phyloP scores from a whole-genome alignment of 2,113 vertebrate species.

The Trinectes maculatus region DNA sequence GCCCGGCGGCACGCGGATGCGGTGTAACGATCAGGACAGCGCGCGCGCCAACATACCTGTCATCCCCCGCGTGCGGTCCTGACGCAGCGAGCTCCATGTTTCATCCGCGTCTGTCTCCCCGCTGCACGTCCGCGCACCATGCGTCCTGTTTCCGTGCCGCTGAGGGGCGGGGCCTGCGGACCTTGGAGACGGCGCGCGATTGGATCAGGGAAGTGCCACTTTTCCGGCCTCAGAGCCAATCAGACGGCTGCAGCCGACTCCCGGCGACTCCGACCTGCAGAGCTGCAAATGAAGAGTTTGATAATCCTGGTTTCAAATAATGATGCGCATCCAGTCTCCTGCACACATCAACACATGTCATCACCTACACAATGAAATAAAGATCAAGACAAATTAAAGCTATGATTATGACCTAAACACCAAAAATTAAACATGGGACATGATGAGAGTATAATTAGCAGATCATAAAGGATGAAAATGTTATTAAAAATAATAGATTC shows the following conservation, averaged over 20 bases:
- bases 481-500: no score
- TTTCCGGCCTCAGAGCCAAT: constrained; percentile 56
- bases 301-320: neutral
- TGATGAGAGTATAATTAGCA: no score
- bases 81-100: constrained; percentile 23
- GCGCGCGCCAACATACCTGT: constrained; percentile 62
- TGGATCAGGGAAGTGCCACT: constrained; percentile 65
- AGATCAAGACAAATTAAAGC: neutral
- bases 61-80: neutral
- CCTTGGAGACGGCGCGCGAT: constrained; percentile 67
- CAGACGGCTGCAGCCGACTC: no score
- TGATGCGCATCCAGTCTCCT: neutral
- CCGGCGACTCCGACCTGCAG: no score
- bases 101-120: neutral
- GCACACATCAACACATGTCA: neutral
- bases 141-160: constrained; percentile 67
- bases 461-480: no score
- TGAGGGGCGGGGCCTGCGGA: constrained; percentile 62
- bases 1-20: no score
- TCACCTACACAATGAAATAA: neutral
- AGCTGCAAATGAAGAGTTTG: no score
- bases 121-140: constrained; percentile 49
- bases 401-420: neutral
- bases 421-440: neutral
- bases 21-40: no score